A percentile compares a stretch with the other conserved stretches of the same genome.
Evolutionary conservation across 2,113 vertebrate species (phyloP).

Genomic region (Sebastes fasciatus): DNA sequence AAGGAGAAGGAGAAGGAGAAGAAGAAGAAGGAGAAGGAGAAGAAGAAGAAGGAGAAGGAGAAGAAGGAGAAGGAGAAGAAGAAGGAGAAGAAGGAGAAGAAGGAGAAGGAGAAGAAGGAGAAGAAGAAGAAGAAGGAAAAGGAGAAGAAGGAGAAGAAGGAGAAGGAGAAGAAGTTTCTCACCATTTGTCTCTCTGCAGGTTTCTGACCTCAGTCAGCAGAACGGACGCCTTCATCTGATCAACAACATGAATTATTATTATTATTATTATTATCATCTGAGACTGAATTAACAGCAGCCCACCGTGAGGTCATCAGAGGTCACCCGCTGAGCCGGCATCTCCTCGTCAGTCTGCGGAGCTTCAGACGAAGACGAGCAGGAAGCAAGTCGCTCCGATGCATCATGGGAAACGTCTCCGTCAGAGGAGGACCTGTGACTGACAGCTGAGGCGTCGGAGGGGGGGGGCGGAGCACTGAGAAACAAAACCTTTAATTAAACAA

Average conservation of each 20-base stretch:
- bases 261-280: background rate
- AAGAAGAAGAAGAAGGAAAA: too few species aligned
- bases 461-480: constrained; percentile 32
- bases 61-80: too few species aligned
- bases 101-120: background rate
- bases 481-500: background rate
- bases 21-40: too few species aligned
- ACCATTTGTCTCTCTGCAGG: constrained; percentile 83
- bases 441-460: background rate
- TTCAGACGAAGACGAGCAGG: constrained; percentile 51
- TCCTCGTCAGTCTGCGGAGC: constrained; percentile 74
- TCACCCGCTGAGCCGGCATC: constrained; percentile 60
- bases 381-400: background rate
- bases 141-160: background rate
- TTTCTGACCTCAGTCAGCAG: constrained; percentile 71
- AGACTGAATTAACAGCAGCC: background rate
- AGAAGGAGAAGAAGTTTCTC: constrained; percentile 19
- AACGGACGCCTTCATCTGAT: constrained; percentile 49
- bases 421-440: background rate
- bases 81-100: background rate
- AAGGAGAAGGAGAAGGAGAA: background rate
- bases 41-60: too few species aligned
- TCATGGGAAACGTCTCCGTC: constrained; percentile 12
- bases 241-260: constrained; percentile 7
- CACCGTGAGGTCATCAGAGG: background rate